A percentile compares a stretch with the other conserved stretches of the same genome.
These are phyloP conservation scores for Nasonia longicornis DNA, from an alignment of 1,140 invertebrate species.

Conservation along the genomic window DNA sequence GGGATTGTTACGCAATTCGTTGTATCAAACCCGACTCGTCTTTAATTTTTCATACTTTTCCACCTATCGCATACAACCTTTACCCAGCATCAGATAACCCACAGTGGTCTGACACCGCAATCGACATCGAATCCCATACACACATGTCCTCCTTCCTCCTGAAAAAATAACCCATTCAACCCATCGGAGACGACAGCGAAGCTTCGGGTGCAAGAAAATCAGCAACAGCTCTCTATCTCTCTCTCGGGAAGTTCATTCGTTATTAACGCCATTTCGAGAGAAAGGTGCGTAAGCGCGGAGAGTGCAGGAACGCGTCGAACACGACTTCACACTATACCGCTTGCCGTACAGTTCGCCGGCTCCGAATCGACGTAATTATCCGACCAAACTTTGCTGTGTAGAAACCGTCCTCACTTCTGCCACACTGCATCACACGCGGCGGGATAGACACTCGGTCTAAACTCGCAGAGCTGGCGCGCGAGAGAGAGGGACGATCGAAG, in stretches of 20 bases:
- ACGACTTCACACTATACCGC: slow-evolving; percentile 34
- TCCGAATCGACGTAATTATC: slow-evolving; percentile 38
- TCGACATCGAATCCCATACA: not conserved
- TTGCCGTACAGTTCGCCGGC: not conserved
- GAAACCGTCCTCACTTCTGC: not conserved
- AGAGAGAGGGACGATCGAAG: not conserved
- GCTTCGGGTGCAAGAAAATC: not conserved
- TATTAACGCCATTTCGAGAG: slow-evolving; percentile 31
- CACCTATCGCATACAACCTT: too few species aligned
- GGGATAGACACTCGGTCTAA: not conserved
- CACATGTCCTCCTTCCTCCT: not conserved
- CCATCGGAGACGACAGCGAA: not conserved
- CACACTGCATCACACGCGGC: not conserved
- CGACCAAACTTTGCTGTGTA: slow-evolving; percentile 1
- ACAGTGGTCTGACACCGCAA: not conserved
- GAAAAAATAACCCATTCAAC: not conserved
- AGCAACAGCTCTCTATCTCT: not conserved
- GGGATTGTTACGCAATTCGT: too few species aligned
- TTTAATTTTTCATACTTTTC: too few species aligned
- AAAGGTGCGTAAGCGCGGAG: slow-evolving; percentile 15
- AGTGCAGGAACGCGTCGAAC: slow-evolving; percentile 11
- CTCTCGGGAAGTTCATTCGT: slow-evolving; percentile 4
- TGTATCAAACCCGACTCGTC: too few species aligned
- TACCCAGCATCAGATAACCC: not conserved
- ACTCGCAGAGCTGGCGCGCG: not conserved